Evolutionary conservation across 2,888 invertebrate genomes (phyloP).

Genomic region (Pocota personata): DNA sequence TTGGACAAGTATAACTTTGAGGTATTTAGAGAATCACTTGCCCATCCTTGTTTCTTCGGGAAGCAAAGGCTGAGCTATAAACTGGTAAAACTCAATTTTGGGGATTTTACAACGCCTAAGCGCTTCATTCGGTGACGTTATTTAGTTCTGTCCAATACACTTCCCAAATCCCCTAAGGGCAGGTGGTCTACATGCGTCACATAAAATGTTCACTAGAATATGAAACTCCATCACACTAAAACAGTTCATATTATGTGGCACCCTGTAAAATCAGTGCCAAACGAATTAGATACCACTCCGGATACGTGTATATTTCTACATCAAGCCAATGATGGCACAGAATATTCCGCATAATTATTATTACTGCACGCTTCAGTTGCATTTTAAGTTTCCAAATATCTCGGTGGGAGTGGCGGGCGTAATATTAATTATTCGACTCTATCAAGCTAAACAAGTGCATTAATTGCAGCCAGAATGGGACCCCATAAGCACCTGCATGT

Average conservation of each 20-base stretch:
- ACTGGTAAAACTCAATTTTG: too few species aligned
- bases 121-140: too few species aligned
- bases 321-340: background rate
- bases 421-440: constrained; percentile 13
- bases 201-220: too few species aligned
- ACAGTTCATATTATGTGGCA: too few species aligned
- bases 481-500: background rate
- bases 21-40: too few species aligned
- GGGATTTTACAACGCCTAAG: too few species aligned
- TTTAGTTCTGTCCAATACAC: too few species aligned
- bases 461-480: background rate
- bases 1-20: too few species aligned
- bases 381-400: constrained; percentile 1
- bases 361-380: constrained; percentile 8
- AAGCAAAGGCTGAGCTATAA: too few species aligned
- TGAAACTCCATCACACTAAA: background rate
- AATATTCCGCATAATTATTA: constrained; percentile 24
- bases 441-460: background rate
- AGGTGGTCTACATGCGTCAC: too few species aligned
- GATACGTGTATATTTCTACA: background rate
- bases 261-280: background rate
- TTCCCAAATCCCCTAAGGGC: too few species aligned
- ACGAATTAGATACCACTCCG: background rate
- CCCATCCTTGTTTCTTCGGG: too few species aligned
- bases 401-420: background rate